Percentiles rank a stretch among this genome's conserved stretches.
phyloP scores from a whole-genome alignment of 2,797 vertebrate species.

The Pantherophis vulpinus region DNA sequence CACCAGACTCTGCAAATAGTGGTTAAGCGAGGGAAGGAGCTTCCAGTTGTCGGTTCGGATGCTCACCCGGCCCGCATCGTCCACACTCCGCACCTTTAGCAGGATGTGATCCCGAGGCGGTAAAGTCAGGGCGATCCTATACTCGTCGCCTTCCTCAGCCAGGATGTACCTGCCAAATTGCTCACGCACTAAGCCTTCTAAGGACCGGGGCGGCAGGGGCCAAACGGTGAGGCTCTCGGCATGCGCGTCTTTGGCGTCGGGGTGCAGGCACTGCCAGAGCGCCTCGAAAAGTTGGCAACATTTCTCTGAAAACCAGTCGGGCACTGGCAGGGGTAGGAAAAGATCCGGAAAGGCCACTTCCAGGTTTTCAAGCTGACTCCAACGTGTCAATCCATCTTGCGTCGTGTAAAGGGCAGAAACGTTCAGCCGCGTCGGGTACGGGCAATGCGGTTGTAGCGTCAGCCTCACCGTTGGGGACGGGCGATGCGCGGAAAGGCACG shows the following conservation, averaged over 20 bases:
- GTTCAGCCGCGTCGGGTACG: slow-evolving; percentile 72
- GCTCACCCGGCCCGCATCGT: slow-evolving; percentile 71
- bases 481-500: slow-evolving; percentile 71
- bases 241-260: slow-evolving; percentile 25
- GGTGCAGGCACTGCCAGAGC: slow-evolving; percentile 74
- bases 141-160: slow-evolving; percentile 31
- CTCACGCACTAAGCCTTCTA: slow-evolving; percentile 65
- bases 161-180: slow-evolving; percentile 76
- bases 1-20: slow-evolving; percentile 70
- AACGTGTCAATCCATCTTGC: slow-evolving; percentile 74
- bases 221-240: slow-evolving; percentile 80
- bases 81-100: slow-evolving; percentile 69
- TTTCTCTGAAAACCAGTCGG: slow-evolving; percentile 38
- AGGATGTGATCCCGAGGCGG: slow-evolving; percentile 77
- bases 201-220: slow-evolving; percentile 54
- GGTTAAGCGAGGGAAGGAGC: slow-evolving; percentile 75
- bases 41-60: slow-evolving; percentile 83
- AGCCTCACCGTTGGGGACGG: slow-evolving; percentile 67
- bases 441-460: slow-evolving; percentile 71
- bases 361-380: slow-evolving; percentile 72
- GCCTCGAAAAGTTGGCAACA: slow-evolving; percentile 69
- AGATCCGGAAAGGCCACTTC: slow-evolving; percentile 74
- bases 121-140: slow-evolving; percentile 76
- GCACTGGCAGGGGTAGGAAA: slow-evolving; percentile 73
- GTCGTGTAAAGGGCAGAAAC: slow-evolving; percentile 77